Percentiles rank a stretch among this genome's conserved stretches.
phyloP scores from a whole-genome alignment of 2,888 invertebrate genomes.

The Himalopsyche japonica region DNA sequence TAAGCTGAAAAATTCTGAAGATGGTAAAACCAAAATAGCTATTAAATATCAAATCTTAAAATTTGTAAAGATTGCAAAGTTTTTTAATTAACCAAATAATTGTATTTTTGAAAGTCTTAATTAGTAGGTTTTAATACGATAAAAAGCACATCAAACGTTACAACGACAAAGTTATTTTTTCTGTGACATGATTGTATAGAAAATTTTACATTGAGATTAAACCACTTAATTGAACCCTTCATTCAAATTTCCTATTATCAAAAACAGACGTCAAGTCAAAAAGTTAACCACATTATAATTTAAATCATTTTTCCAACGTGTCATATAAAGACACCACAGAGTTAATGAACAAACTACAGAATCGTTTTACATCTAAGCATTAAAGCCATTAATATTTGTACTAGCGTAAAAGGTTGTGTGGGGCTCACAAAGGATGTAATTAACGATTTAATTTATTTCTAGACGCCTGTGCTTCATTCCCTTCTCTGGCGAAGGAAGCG shows the following conservation, averaged over 20 bases:
- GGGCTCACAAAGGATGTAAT: constrained; percentile 39
- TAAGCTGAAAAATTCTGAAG: too few relatives aligned
- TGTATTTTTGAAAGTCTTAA: too few relatives aligned
- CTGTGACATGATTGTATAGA: too few relatives aligned
- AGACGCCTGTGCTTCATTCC: constrained; percentile 25
- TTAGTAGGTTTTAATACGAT: too few relatives aligned
- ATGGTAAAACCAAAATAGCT: too few relatives aligned
- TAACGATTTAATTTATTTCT: constrained; percentile 40
- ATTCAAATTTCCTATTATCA: background rate
- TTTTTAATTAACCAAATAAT: too few relatives aligned
- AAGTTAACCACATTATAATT: background rate
- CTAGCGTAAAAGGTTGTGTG: constrained; percentile 26
- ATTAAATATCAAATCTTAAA: too few relatives aligned
- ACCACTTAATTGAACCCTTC: background rate
- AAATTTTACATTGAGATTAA: background rate
- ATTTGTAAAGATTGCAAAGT: too few relatives aligned
- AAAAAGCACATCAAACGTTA: too few relatives aligned
- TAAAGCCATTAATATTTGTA: constrained; percentile 34
- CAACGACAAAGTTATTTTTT: too few relatives aligned
- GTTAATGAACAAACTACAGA: constrained; percentile 31
- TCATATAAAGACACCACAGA: constrained; percentile 25
- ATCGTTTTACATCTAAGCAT: constrained; percentile 25
- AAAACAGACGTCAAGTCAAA: background rate
- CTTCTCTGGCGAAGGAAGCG: constrained; percentile 19
- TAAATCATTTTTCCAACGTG: constrained; percentile 17